Conservation (phyloP, 1,140 invertebrate species). For the Diprion similis region DNA sequence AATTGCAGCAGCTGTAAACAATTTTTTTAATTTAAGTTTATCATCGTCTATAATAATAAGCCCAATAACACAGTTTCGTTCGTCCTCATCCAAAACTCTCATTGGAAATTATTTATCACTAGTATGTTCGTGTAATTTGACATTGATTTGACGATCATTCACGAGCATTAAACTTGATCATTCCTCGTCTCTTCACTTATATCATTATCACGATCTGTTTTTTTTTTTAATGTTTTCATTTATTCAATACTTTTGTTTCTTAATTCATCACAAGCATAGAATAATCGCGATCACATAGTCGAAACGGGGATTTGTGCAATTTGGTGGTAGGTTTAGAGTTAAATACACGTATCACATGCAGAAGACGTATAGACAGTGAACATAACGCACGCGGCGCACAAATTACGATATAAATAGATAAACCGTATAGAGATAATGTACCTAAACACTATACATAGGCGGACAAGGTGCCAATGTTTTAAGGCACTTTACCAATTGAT, state of each 20-base stretch:
- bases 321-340: constrained; percentile 23
- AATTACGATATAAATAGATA: background rate
- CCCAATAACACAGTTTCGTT: background rate
- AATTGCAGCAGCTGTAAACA: background rate
- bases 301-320: constrained; percentile 44
- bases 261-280: background rate
- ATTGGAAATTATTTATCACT: too few species aligned
- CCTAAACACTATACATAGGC: background rate
- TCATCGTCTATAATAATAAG: background rate
- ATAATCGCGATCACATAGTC: constrained; percentile 3
- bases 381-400: background rate
- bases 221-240: background rate
- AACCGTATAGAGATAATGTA: background rate
- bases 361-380: background rate
- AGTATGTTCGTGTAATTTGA: too few species aligned
- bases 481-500: background rate
- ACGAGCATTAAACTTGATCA: background rate
- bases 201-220: background rate
- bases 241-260: background rate
- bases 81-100: background rate
- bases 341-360: background rate
- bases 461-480: background rate
- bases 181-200: background rate
- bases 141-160: too few species aligned
- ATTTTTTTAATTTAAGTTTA: background rate